A percentile compares a stretch with the other conserved stretches of the same genome.
Conservation (phyloP, 2,113 vertebrate species). For the Halichoeres trimaculatus region DNA sequence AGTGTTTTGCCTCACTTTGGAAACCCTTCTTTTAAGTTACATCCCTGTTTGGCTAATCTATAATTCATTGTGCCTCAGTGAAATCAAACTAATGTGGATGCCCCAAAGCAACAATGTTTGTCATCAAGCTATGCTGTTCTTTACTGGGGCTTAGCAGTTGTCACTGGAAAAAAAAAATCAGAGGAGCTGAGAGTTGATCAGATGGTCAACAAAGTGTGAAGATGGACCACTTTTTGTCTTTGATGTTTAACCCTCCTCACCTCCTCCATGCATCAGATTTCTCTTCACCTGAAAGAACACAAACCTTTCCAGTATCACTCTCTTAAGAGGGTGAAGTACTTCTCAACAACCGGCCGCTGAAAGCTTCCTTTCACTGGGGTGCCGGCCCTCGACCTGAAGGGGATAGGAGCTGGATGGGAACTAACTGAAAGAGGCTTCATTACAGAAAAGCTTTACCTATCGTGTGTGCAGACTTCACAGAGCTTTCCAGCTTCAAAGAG, state of each 20-base stretch:
- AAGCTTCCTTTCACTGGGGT: slow-evolving; percentile 61
- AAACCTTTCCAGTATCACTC: slow-evolving; percentile 54
- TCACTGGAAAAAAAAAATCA: background rate
- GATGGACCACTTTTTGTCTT: slow-evolving; percentile 29
- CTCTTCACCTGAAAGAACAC: slow-evolving; percentile 57
- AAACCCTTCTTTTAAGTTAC: no score
- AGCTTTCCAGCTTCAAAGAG: background rate
- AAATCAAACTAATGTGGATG: slow-evolving; percentile 40
- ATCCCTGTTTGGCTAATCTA: no score
- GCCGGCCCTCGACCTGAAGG: slow-evolving; percentile 20
- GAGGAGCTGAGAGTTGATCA: slow-evolving; percentile 23
- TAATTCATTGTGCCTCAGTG: background rate
- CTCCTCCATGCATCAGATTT: slow-evolving; percentile 55
- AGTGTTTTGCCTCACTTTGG: no score
- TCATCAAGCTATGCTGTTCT: slow-evolving; percentile 32
- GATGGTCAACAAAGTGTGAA: slow-evolving; percentile 37
- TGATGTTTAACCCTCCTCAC: slow-evolving; percentile 48
- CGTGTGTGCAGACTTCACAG: background rate
- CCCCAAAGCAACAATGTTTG: slow-evolving; percentile 50
- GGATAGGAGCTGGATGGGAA: slow-evolving; percentile 8
- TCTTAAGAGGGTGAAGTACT: slow-evolving; percentile 28
- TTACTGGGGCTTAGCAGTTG: slow-evolving; percentile 47
- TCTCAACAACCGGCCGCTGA: slow-evolving; percentile 58
- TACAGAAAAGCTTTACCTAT: slow-evolving; percentile 11
- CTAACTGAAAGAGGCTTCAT: slow-evolving; percentile 14